Conservation (phyloP, 2,888 invertebrate genomes). For the Drosophila robusta region DNA sequence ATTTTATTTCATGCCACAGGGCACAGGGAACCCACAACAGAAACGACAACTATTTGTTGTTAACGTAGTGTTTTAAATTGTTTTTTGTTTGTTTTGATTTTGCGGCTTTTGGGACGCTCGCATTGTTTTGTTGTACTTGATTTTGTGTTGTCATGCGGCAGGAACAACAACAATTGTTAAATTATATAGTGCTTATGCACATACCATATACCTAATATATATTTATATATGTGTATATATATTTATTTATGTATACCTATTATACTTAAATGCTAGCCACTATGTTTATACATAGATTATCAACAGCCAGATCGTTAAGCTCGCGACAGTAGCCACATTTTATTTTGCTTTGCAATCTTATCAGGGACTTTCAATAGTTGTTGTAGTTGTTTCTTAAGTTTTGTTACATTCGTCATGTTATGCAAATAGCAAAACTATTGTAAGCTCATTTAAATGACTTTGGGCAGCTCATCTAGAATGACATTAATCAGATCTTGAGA, state of each 20-base stretch:
- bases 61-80: neutral
- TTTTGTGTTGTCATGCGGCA: conserved; percentile 7
- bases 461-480: conserved; percentile 26
- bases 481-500: conserved; percentile 35
- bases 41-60: neutral
- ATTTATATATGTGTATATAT: neutral
- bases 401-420: conserved; percentile 29
- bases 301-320: conserved; percentile 24
- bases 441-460: conserved; percentile 38
- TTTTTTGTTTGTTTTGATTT: neutral
- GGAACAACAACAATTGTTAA: conserved; percentile 11
- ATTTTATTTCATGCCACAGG: conserved; percentile 17
- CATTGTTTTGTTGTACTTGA: neutral
- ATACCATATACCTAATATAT: neutral
- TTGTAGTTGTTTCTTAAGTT: conserved; percentile 7
- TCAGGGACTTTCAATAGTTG: conserved; percentile 31
- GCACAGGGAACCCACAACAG: neutral
- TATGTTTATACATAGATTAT: conserved; percentile 33
- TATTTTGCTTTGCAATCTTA: conserved; percentile 41
- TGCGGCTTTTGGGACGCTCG: neutral
- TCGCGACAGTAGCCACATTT: conserved; percentile 29
- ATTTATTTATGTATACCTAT: conserved; percentile 1
- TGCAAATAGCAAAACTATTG: conserved; percentile 36
- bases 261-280: conserved; percentile 1
- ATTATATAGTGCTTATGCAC: conserved; percentile 1